phyloP scores from a whole-genome alignment of 2,113 vertebrate genomes.

The Epinephelus cyanopodus region DNA sequence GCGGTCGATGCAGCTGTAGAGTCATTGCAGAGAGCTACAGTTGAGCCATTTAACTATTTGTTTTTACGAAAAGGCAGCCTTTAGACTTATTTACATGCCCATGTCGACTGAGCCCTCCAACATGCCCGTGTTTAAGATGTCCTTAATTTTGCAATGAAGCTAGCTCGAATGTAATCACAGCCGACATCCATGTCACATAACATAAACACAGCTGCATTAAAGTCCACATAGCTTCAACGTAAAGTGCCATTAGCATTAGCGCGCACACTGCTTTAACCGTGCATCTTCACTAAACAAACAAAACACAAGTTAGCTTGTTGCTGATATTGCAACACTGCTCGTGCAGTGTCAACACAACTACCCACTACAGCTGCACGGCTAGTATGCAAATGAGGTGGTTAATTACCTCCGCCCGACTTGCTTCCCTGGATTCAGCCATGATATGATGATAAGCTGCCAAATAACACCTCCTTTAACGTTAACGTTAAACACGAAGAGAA shows the following conservation, averaged over 20 bases:
- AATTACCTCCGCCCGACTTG: background rate
- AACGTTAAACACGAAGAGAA: conserved; percentile 5
- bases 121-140: too few species aligned
- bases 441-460: background rate
- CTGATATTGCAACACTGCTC: background rate
- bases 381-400: rapidly evolving
- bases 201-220: too few species aligned
- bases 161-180: background rate
- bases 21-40: too few species aligned
- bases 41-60: too few species aligned
- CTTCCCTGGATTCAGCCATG: conserved; percentile 1
- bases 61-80: too few species aligned
- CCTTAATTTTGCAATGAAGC: background rate
- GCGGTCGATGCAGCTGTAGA: too few species aligned
- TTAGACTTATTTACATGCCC: background rate
- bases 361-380: background rate
- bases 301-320: conserved; percentile 23
- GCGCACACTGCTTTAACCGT: background rate
- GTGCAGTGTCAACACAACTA: conserved; percentile 25
- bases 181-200: background rate
- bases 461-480: background rate
- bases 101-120: background rate
- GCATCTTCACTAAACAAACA: background rate
- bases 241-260: background rate
- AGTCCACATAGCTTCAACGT: background rate